These are phyloP conservation scores for Synergus gifuensis DNA, from an alignment of 2,888 invertebrate species.

Conservation along the genomic window DNA sequence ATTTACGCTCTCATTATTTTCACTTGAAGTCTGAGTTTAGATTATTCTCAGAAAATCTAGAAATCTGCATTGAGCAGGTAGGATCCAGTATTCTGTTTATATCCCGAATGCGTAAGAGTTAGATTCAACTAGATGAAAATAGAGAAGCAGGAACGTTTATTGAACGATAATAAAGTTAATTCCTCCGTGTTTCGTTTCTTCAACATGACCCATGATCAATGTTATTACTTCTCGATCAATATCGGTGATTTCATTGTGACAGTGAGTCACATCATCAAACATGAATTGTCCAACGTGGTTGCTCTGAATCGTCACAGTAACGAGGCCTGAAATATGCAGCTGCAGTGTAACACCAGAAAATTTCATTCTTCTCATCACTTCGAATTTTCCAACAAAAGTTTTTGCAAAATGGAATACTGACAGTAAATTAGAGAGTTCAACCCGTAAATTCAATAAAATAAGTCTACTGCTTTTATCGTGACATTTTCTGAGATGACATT, in stretches of 20 bases:
- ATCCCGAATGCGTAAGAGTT: conserved; percentile 3
- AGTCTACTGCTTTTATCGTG: not conserved
- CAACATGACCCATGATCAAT: conserved; percentile 16
- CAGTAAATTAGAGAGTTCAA: not conserved
- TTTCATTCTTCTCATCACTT: not conserved
- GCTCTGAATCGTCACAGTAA: not conserved
- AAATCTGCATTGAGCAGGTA: not conserved
- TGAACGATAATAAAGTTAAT: conserved; percentile 31
- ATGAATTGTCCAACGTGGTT: conserved; percentile 1
- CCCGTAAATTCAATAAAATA: not conserved
- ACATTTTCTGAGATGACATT: not conserved
- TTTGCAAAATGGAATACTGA: not conserved
- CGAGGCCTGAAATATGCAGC: not conserved
- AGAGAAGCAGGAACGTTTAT: not conserved
- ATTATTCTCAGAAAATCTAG: not conserved
- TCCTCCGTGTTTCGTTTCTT: conserved; percentile 4
- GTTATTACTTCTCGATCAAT: conserved; percentile 51
- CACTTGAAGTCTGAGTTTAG: not conserved
- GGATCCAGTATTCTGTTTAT: not conserved
- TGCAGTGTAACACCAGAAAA: not conserved
- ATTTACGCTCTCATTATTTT: too few species aligned
- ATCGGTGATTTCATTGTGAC: conserved; percentile 62
- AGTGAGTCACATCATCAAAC: conserved; percentile 62
- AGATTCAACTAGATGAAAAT: conserved; percentile 16
- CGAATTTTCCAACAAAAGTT: not conserved